Evolutionary conservation across 2,888 invertebrate genomes (phyloP), one percentile per base, ranked within the genome.

Genomic region (Cordylochernes scorpioides): DNA sequence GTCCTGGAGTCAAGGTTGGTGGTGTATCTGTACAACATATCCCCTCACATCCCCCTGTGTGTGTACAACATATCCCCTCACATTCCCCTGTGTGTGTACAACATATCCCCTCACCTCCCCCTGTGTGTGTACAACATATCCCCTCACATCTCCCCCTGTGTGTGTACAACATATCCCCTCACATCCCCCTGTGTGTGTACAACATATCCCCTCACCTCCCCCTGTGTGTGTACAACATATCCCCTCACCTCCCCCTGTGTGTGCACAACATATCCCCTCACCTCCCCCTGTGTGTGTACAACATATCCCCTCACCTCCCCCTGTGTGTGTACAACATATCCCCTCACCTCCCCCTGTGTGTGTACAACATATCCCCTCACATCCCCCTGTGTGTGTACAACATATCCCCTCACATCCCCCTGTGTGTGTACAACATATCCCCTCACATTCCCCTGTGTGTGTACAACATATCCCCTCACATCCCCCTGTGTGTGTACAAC

Each of bases 1-100:
- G 67, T 88, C 40, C 59, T 97, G 39, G 82, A 88, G 50, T 67
- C 78, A 13, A 75, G 74, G 74, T 88, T 64, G 43, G 50, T 13
- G 4, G 21, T 30, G 12, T 33, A 12, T 17, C n/a, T 6, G 14
- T 15, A 26, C 9, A 29, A 22, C 27, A 29, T 35, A 27, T 36
- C 24, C 28, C 14, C 28, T 10, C 12, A 2, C 4, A 18, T 17
- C 24, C 9, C 14, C 7, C 27, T 41, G 47, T 50, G 30, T 41
- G 31, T 38, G 55, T 61, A 40, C 54, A 84, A 82, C 52, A 29
- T 35, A 27, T 36, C 24, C 28, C 14, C 28, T 10, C 12, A 2
- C 4, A 18, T 17, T 21, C 9, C 14, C 7, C 27, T 41, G 47
- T 50, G 30, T 41, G 31, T 38, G 55, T 61, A 40, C 54, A 84